Percentiles rank a stretch among this genome's conserved stretches.
These are phyloP conservation scores for Pammene fasciana DNA, from an alignment of 2,888 invertebrate genomes.

Conservation along the genomic window DNA sequence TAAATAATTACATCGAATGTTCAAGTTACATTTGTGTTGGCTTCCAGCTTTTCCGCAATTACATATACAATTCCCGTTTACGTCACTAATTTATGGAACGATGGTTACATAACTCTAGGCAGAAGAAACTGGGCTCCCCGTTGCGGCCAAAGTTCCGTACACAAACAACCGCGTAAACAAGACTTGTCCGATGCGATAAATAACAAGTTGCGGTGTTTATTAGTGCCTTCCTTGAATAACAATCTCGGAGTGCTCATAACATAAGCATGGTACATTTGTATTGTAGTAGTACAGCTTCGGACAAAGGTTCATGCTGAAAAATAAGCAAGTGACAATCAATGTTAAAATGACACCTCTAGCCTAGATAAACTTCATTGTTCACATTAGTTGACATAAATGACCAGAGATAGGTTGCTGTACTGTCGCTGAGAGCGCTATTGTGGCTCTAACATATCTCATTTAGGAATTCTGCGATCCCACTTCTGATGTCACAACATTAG, in stretches of 20 bases:
- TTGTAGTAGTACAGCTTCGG: not conserved
- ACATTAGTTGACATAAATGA: no score
- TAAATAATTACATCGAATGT: no score
- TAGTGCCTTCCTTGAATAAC: slow-evolving; percentile 46
- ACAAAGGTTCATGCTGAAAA: not conserved
- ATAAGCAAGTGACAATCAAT: no score
- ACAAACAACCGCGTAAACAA: slow-evolving; percentile 54
- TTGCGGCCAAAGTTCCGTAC: slow-evolving; percentile 44
- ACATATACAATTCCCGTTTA: slow-evolving; percentile 14
- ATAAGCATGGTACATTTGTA: not conserved
- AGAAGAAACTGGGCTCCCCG: slow-evolving; percentile 49
- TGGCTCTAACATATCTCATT: not conserved
- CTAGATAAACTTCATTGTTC: no score
- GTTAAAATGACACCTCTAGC: no score
- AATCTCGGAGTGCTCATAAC: slow-evolving; percentile 16
- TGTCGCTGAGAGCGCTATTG: not conserved
- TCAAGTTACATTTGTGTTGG: not conserved
- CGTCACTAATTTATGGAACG: slow-evolving; percentile 10
- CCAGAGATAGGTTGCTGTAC: no score
- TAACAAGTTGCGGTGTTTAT: slow-evolving; percentile 50
- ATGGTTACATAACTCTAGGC: slow-evolving; percentile 14
- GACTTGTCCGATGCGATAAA: slow-evolving; percentile 49
- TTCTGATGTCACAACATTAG: not conserved
- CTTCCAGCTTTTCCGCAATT: not conserved
- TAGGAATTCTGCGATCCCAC: not conserved